A percentile compares a stretch with the other conserved stretches of the same genome.
phyloP scores from a whole-genome alignment of 2,797 vertebrate species.

The Salmo trutta region DNA sequence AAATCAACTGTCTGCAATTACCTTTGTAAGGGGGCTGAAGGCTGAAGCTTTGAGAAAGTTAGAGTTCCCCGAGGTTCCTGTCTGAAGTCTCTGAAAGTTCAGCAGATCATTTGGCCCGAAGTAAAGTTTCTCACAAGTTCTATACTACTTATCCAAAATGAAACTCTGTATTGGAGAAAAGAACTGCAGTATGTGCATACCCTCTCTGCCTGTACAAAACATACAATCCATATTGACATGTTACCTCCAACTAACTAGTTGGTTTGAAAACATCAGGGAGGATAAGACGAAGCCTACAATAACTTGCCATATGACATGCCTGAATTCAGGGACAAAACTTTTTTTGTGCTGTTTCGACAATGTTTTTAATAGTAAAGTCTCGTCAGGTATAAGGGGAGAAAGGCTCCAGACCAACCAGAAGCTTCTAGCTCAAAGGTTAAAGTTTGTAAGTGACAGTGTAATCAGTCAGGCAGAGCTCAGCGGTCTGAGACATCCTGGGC shows the following conservation, averaged over 20 bases:
- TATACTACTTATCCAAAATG: not conserved
- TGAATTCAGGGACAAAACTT: not conserved
- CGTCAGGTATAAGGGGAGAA: not conserved
- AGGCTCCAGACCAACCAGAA: not conserved
- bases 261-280: not conserved
- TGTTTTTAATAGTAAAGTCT: not conserved
- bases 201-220: not conserved
- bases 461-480: slow-evolving; percentile 2
- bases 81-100: not conserved
- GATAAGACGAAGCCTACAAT: not conserved
- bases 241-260: not conserved
- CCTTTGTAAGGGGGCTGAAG: not conserved
- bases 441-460: not conserved
- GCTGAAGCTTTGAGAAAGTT: not conserved
- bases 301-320: not conserved
- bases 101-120: not conserved
- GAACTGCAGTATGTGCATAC: not conserved
- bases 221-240: not conserved
- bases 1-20: not conserved
- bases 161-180: not conserved
- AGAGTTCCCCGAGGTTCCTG: not conserved
- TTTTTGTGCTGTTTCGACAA: not conserved
- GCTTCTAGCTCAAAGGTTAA: not conserved
- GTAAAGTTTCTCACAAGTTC: not conserved
- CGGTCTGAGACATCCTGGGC: not conserved